Conservation (phyloP, 2,888 invertebrate species). For the Aphidius colemani region DNA sequence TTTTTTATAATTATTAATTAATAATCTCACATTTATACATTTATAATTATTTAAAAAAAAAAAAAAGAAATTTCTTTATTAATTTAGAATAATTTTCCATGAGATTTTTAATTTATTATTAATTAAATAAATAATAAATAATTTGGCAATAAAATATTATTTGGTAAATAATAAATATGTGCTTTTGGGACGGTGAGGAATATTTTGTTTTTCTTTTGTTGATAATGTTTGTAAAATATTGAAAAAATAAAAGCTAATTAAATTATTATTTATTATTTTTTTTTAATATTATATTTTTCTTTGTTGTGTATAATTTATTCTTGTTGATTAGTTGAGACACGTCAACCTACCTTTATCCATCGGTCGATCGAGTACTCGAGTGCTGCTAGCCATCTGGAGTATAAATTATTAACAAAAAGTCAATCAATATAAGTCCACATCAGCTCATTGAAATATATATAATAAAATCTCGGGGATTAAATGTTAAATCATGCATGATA, state of each 20-base stretch:
- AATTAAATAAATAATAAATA: no score
- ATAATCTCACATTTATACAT: not conserved
- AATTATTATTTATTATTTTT: constrained; percentile 15
- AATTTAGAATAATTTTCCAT: not conserved
- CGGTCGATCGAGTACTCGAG: constrained; percentile 93
- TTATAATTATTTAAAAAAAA: constrained; percentile 24
- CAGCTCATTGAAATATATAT: no score
- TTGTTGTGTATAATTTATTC: constrained; percentile 39
- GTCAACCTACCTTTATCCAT: constrained; percentile 83
- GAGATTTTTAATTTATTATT: not conserved
- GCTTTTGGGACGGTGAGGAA: no score
- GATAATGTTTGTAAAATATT: not conserved
- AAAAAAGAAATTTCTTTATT: not conserved
- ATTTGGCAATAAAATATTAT: no score
- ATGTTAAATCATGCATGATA: no score
- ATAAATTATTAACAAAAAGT: constrained; percentile 27
- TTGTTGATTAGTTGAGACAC: constrained; percentile 38
- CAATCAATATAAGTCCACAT: not conserved
- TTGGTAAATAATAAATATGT: not conserved
- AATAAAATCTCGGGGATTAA: no score
- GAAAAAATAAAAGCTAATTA: not conserved
- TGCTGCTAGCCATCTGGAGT: constrained; percentile 88
- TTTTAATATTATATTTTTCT: constrained; percentile 30
- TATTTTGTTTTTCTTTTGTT: not conserved
- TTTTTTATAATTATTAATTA: constrained; percentile 20